Evolutionary conservation across 1,140 invertebrate genomes (phyloP).

Genomic region (Meloidogyne hapla): DNA sequence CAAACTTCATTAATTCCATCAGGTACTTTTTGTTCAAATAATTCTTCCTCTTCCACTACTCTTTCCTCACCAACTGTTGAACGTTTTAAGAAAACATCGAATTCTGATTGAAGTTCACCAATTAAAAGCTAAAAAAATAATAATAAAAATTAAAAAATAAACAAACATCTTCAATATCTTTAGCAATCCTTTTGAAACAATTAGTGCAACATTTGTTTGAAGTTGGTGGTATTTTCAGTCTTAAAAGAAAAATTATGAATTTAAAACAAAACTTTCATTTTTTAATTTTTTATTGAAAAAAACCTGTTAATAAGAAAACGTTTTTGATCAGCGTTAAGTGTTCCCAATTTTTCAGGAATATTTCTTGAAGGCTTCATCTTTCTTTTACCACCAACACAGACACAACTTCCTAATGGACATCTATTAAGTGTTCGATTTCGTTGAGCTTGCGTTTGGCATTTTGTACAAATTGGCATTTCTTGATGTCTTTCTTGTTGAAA

Average conservation of each 20-base stretch:
- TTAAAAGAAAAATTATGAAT: not conserved
- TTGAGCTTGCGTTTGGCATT: constrained; percentile 28
- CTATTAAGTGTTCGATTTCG: constrained; percentile 33
- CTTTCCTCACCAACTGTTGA: not conserved
- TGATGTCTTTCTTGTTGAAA: constrained; percentile 21
- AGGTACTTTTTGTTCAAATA: constrained; percentile 5
- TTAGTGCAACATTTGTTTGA: constrained; percentile 37
- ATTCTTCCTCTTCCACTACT: constrained; percentile 8
- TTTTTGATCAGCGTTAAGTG: constrained; percentile 32
- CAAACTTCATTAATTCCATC: constrained; percentile 24
- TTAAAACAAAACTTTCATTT: not conserved
- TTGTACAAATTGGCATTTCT: constrained; percentile 35
- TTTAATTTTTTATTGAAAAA: no score
- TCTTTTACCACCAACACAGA: constrained; percentile 31
- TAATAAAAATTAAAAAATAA: not conserved
- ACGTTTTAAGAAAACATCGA: constrained; percentile 27
- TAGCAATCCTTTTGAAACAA: constrained; percentile 37
- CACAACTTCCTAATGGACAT: constrained; percentile 37
- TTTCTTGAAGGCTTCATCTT: constrained; percentile 43
- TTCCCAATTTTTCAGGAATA: constrained; percentile 36
- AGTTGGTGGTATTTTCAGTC: constrained; percentile 33
- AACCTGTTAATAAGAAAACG: constrained; percentile 34
- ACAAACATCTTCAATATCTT: constrained; percentile 38
- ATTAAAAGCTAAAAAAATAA: constrained; percentile 32
- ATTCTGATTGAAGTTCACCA: constrained; percentile 29